phyloP scores from a whole-genome alignment of 1,140 invertebrate species.

The Drosophila simulans region DNA sequence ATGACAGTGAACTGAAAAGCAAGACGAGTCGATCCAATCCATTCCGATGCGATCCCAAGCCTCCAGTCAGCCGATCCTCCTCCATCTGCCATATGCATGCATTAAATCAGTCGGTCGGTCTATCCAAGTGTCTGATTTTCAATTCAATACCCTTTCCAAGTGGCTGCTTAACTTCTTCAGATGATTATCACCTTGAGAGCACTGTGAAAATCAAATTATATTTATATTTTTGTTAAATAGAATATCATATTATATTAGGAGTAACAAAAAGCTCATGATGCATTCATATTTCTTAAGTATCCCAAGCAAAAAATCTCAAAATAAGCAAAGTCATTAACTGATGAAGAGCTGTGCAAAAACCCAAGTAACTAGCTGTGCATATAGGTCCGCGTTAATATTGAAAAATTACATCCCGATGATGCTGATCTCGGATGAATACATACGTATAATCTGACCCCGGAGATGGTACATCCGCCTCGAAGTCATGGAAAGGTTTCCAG shows the following conservation, averaged over 20 bases:
- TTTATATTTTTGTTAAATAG: no score
- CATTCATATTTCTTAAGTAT: background rate
- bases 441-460: conserved; percentile 9
- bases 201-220: no score
- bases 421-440: conserved; percentile 2
- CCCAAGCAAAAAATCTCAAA: no score
- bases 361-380: background rate
- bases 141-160: conserved; percentile 9
- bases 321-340: background rate
- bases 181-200: no score
- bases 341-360: background rate
- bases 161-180: background rate
- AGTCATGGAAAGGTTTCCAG: conserved; percentile 34
- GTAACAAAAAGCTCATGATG: background rate
- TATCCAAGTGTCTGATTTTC: background rate
- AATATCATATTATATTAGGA: no score
- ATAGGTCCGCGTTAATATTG: background rate
- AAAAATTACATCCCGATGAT: background rate
- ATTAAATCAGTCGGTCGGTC: conserved; percentile 15
- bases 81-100: conserved; percentile 13
- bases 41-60: conserved; percentile 2
- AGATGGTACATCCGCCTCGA: conserved; percentile 38
- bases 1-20: conserved; percentile 55
- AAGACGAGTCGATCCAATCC: conserved; percentile 8
- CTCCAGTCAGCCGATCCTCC: conserved; percentile 1